phyloP scores from a whole-genome alignment of 1,140 invertebrate species.

The Drosophila truncata region DNA sequence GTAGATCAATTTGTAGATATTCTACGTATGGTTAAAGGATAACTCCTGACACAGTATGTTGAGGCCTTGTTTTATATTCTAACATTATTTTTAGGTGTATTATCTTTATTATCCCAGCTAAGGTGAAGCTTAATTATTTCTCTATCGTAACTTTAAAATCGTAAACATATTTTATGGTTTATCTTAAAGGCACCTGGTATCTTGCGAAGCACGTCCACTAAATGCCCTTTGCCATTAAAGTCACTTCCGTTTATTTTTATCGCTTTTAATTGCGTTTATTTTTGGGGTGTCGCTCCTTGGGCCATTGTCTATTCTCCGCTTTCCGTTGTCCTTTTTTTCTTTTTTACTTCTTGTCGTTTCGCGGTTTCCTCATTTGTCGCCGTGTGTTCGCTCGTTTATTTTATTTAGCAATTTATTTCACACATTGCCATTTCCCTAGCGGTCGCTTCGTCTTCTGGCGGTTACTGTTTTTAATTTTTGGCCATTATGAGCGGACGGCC shows the following conservation, averaged over 20 bases:
- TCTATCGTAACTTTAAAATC: neutral
- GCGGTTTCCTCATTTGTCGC: slow-evolving; percentile 70
- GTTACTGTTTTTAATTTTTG: slow-evolving; percentile 83
- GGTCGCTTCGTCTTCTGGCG: slow-evolving; percentile 62
- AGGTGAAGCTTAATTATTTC: neutral
- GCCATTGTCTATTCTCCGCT: slow-evolving; percentile 37
- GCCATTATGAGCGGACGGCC: slow-evolving; percentile 73
- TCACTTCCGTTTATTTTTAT: slow-evolving; percentile 76
- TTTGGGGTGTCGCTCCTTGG: slow-evolving; percentile 36
- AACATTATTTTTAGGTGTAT: neutral
- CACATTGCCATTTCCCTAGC: slow-evolving; percentile 68
- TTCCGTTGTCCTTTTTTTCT: neutral
- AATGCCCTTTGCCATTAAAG: slow-evolving; percentile 67
- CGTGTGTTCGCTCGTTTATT: slow-evolving; percentile 77
- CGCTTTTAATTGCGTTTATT: slow-evolving; percentile 80
- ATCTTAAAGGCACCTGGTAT: slow-evolving; percentile 18
- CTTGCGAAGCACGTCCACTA: slow-evolving; percentile 49
- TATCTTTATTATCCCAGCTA: neutral
- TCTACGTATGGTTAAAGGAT: neutral
- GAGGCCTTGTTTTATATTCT: no score
- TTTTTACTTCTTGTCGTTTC: slow-evolving; percentile 5
- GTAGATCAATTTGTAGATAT: neutral
- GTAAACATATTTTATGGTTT: slow-evolving; percentile 12
- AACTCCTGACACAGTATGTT: neutral
- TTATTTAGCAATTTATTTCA: slow-evolving; percentile 84